Evolutionary conservation across 2,113 vertebrate species (phyloP).

Genomic region (Apteryx owenii): DNA sequence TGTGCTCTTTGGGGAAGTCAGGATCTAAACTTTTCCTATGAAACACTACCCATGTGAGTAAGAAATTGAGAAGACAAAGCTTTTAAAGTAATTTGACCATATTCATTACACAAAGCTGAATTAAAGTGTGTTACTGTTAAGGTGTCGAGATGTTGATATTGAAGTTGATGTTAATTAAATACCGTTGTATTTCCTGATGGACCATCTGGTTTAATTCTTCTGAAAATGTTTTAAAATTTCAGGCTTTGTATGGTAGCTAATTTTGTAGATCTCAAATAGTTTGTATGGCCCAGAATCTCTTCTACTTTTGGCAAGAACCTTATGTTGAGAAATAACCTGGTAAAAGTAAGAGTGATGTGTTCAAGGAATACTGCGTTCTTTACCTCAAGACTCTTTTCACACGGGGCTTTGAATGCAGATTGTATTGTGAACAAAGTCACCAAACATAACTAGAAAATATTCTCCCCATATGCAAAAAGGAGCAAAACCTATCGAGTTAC

Average conservation of each 20-base stretch:
- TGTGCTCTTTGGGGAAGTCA: not conserved
- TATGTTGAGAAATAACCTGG: not conserved
- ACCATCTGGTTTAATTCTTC: not conserved
- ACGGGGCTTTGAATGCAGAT: not conserved
- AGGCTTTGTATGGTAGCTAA: not conserved
- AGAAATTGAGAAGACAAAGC: slow-evolving; percentile 33
- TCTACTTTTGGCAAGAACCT: not conserved
- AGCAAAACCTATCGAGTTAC: not conserved
- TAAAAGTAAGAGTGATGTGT: not conserved
- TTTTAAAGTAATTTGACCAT: slow-evolving; percentile 18
- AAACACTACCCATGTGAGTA: not conserved
- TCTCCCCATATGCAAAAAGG: not conserved
- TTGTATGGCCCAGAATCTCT: not conserved
- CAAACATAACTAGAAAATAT: not conserved
- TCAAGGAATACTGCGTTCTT: not conserved
- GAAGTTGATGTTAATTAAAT: not conserved
- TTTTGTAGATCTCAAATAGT: not conserved
- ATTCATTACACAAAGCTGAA: not conserved
- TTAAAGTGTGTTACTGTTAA: not conserved
- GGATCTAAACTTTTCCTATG: not conserved
- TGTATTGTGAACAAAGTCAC: not conserved
- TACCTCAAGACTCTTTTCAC: not conserved
- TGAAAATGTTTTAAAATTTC: not conserved
- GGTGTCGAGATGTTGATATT: not conserved
- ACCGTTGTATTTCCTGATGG: not conserved